Evolutionary conservation across 2,888 invertebrate species (phyloP), one percentile per base, ranked within the genome.

Genomic region (Drosophila robusta): DNA sequence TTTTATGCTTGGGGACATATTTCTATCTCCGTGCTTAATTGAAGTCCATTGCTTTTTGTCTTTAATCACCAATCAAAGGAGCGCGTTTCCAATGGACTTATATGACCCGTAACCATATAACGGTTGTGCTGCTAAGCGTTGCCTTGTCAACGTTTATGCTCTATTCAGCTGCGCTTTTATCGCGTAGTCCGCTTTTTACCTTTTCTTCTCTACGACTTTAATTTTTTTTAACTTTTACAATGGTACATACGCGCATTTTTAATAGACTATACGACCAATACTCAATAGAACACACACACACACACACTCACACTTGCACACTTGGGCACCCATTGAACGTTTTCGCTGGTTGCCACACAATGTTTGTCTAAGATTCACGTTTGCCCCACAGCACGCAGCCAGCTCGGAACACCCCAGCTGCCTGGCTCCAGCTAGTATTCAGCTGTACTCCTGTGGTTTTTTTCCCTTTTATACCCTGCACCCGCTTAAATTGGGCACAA

Each of bases 301-400:
- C 8, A 42, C 60, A 54, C 41, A 45, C 46, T 49, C 45, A 44
- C 39, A 44, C 12, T 18, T 3, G 16, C 32, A 47, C 4, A 4
- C 5, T 39, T 36, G 39, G 60, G 42, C 54, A 50, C 42, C 61
- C 68, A 56, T 55, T 64, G 75, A 68, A 74, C 67, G 51, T 65
- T 73, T 63, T 52, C 46, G 61, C 62, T 55, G 63, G 62, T 63
- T 69, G 70, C 72, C 68, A 65, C 70, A 78, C 70, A 72, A 68
- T 83, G 84, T 83, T 83, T 83, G 83, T 70, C 83, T 86, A 83
- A 83, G 83, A 79, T 77, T 77, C 84, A 77, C 80, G 70, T 76
- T 75, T 65, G 67, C 51, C 61, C 62, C 52, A 52, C 36, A 66
- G 55, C 57, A 34, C 44, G 16, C 55, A 14, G 3, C 22, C n/a